Conservation (phyloP, 30 jellyfish, hydroid and myxozoan genomes). For the Haliclystus octoradiatus region DNA sequence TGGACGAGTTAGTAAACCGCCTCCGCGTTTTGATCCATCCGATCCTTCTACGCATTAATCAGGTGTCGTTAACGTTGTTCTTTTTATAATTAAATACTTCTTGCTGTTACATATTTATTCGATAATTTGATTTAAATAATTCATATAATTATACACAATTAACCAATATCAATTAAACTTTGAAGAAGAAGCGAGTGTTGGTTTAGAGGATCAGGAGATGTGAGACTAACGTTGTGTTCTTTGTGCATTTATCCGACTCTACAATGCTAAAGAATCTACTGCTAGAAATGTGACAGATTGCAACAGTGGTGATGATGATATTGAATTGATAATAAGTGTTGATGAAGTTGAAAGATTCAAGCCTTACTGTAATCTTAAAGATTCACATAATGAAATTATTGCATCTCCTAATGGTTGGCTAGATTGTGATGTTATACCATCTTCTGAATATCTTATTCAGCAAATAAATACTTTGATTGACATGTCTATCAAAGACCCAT, state of each 20-base stretch:
- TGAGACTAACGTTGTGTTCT: conserved; percentile 28
- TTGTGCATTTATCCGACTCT: conserved; percentile 36
- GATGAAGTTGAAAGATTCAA: conserved; percentile 19
- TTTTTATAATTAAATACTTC: no score
- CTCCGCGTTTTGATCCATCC: no score
- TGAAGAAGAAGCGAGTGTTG: no score
- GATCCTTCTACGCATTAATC: no score
- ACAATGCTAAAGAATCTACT: conserved; percentile 13
- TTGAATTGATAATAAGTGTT: conserved; percentile 9
- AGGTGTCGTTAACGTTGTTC: no score
- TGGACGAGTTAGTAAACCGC: no score
- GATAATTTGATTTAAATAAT: no score
- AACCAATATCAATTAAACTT: no score
- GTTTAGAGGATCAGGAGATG: no score
- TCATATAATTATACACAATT: no score
- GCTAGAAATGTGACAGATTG: conserved; percentile 3
- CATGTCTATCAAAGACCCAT: conserved; percentile 21
- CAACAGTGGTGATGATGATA: conserved; percentile 3
- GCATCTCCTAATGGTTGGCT: conserved; percentile 42
- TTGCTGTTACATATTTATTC: no score
- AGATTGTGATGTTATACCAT: conserved; percentile 26
- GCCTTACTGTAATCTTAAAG: conserved; percentile 23
- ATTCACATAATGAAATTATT: conserved; percentile 18
- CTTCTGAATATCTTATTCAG: conserved; percentile 3
- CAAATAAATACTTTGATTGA: no score